phyloP scores from a whole-genome alignment of 2,888 invertebrate genomes.

The Andricus quercusramuli region DNA sequence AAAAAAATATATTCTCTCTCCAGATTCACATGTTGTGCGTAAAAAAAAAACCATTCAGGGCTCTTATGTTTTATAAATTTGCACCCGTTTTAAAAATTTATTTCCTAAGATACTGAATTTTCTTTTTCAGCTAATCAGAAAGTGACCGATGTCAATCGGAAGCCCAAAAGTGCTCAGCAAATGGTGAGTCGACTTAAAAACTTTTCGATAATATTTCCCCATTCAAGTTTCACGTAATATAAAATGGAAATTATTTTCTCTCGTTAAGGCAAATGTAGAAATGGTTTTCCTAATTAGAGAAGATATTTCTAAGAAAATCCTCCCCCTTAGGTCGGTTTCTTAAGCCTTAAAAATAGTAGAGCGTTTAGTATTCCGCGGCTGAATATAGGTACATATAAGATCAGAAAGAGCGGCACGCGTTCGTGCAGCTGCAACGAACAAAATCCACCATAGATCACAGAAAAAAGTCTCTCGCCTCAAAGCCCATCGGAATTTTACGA shows the following conservation, averaged over 20 bases:
- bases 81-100: background rate
- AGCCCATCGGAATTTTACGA: slow-evolving; percentile 29
- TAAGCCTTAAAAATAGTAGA: slow-evolving; percentile 29
- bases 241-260: background rate
- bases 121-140: slow-evolving; percentile 85
- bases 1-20: no score
- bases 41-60: no score
- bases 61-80: no score
- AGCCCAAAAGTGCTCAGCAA: slow-evolving; percentile 93
- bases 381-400: background rate
- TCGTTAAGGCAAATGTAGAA: background rate
- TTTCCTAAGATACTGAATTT: slow-evolving; percentile 44
- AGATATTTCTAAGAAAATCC: background rate
- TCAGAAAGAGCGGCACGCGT: slow-evolving; percentile 13
- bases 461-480: slow-evolving; percentile 14
- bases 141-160: slow-evolving; percentile 89
- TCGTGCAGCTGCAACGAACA: slow-evolving; percentile 30
- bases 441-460: slow-evolving; percentile 20
- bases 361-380: background rate
- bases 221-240: background rate
- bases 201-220: background rate
- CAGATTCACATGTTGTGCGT: no score
- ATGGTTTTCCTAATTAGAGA: slow-evolving; percentile 2
- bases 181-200: slow-evolving; percentile 86
- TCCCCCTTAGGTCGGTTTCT: background rate